Conservation (phyloP, 2,797 vertebrate genomes). For the Nyctalus aviator region DNA sequence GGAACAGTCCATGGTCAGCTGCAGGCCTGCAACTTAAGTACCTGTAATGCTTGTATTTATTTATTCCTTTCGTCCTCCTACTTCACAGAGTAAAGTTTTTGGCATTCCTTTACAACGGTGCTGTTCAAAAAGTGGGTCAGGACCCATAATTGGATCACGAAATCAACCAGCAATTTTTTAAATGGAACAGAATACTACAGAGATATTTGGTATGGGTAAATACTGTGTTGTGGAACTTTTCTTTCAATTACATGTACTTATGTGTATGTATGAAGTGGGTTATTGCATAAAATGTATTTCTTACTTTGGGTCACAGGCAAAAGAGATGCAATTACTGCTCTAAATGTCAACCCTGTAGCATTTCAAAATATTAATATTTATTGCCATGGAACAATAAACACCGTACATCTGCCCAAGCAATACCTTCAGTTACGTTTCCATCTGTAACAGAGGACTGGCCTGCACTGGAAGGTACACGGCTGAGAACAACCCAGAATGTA, state of each 20-base stretch:
- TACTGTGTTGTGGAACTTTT: neutral
- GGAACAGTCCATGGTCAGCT: neutral
- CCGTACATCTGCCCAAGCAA: neutral
- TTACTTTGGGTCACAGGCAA: neutral
- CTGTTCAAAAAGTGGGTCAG: conserved; percentile 1
- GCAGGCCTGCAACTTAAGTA: neutral
- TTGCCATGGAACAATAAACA: neutral
- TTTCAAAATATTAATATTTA: neutral
- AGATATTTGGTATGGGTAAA: neutral
- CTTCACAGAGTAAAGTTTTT: neutral
- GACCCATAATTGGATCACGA: neutral
- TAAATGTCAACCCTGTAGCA: neutral
- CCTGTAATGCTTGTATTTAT: neutral
- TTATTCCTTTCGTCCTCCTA: neutral
- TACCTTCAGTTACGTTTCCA: neutral
- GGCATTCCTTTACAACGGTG: neutral
- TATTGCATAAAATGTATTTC: neutral
- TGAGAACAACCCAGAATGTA: neutral
- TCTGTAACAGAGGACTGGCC: neutral
- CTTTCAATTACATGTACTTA: neutral
- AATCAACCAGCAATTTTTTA: neutral
- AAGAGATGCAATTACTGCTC: conserved; percentile 2
- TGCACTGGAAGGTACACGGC: neutral
- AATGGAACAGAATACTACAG: conserved; percentile 37
- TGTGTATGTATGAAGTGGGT: neutral